phyloP scores from a whole-genome alignment of 2,888 invertebrate species.

The Maniola hyperantus region DNA sequence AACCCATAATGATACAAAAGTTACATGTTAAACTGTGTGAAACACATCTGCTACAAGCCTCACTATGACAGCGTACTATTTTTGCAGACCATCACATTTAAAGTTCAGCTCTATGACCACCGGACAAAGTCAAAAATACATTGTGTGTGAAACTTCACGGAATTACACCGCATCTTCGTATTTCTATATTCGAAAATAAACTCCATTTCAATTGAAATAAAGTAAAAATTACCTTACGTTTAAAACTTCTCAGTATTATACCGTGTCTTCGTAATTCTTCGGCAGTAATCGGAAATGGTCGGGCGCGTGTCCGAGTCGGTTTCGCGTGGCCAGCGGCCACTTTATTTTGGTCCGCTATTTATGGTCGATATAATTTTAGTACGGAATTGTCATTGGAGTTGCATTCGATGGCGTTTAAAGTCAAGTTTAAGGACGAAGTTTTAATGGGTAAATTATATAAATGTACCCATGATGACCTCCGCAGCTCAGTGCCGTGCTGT shows the following conservation, averaged over 20 bases:
- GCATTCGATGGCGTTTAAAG: constrained; percentile 44
- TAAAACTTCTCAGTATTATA: not conserved
- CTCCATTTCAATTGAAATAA: constrained; percentile 24
- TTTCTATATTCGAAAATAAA: constrained; percentile 37
- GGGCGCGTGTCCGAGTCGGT: constrained; percentile 4
- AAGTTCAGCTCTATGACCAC: constrained; percentile 39
- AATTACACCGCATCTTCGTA: not conserved
- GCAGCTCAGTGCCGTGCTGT: too few species aligned
- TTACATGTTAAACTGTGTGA: constrained; percentile 68
- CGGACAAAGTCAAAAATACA: not conserved
- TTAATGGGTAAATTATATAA: not conserved
- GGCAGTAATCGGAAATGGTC: constrained; percentile 44
- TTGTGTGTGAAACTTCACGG: not conserved
- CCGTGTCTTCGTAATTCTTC: constrained; percentile 56
- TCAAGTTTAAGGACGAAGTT: constrained; percentile 47
- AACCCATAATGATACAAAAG: constrained; percentile 74
- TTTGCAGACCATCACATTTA: constrained; percentile 19
- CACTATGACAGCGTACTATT: constrained; percentile 26
- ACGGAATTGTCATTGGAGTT: constrained; percentile 38
- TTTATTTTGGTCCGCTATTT: constrained; percentile 28
- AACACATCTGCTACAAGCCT: constrained; percentile 70
- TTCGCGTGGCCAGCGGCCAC: constrained; percentile 41
- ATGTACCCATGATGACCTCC: not conserved
- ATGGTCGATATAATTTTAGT: constrained; percentile 24
- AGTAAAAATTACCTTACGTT: not conserved